phyloP scores from a whole-genome alignment of 2,797 vertebrate species.

The Gila robusta region DNA sequence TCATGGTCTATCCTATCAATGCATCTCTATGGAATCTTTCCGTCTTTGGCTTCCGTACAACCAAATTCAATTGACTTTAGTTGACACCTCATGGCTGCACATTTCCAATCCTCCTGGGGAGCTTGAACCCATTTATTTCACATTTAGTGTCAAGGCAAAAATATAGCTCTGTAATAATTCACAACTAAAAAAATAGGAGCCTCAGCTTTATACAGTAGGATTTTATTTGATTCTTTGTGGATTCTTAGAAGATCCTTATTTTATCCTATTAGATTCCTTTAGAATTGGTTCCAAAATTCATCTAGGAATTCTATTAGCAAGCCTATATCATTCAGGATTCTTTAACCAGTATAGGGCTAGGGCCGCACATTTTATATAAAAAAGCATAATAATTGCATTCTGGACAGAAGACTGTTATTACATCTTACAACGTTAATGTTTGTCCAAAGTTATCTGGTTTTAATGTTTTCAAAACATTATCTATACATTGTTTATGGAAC shows the following conservation, averaged over 20 bases:
- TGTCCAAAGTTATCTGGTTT: neutral
- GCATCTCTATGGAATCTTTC: slow-evolving; percentile 8
- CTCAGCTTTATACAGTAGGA: neutral
- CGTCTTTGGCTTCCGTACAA: slow-evolving; percentile 6
- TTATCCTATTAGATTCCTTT: slow-evolving; percentile 17
- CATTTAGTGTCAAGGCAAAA: slow-evolving; percentile 31
- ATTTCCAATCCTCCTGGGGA: slow-evolving; percentile 11
- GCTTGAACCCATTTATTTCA: slow-evolving; percentile 24
- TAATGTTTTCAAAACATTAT: neutral
- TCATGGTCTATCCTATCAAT: neutral
- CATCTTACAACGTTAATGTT: neutral
- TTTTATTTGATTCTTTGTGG: neutral
- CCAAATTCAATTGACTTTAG: slow-evolving; percentile 28
- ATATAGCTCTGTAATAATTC: neutral
- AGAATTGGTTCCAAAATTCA: slow-evolving; percentile 3
- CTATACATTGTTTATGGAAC: neutral
- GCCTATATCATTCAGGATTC: neutral
- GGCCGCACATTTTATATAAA: neutral
- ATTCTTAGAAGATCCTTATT: neutral
- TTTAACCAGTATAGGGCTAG: neutral
- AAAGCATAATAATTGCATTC: neutral
- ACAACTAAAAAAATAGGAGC: neutral
- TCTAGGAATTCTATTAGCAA: neutral
- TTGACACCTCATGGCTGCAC: slow-evolving; percentile 19
- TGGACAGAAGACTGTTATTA: neutral